phyloP scores from a whole-genome alignment of 2,113 vertebrate species.

The Gopherus flavomarginatus region DNA sequence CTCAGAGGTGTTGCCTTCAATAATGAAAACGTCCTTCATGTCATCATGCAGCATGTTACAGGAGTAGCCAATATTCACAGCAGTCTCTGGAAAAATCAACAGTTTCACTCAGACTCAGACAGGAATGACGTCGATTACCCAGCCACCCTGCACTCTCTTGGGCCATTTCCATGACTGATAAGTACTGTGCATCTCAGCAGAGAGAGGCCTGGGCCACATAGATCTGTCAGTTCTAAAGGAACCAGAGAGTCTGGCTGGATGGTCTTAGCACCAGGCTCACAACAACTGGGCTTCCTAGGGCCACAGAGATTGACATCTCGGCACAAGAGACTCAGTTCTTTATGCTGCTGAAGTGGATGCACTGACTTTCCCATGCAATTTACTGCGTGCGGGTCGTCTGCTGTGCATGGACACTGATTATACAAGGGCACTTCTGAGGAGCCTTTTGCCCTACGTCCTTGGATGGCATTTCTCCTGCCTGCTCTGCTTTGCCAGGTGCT shows the following conservation, averaged over 20 bases:
- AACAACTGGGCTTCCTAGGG: background rate
- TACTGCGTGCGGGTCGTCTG: background rate
- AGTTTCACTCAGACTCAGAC: background rate
- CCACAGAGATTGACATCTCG: background rate
- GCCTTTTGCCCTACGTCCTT: background rate
- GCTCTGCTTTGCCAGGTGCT: background rate
- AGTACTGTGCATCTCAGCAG: background rate
- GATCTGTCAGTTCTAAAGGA: background rate
- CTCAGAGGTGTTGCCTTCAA: conserved; percentile 81
- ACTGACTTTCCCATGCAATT: too few relatives aligned
- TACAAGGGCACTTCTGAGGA: background rate
- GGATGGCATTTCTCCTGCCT: background rate
- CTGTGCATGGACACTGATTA: background rate
- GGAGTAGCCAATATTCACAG: conserved; percentile 93
- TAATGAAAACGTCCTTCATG: conserved; percentile 88
- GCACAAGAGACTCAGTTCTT: background rate
- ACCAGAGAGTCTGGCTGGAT: background rate
- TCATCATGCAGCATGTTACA: conserved; percentile 91
- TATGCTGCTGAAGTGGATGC: background rate
- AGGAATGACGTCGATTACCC: background rate
- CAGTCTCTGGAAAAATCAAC: conserved; percentile 85
- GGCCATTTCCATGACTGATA: background rate
- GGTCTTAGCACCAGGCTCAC: background rate
- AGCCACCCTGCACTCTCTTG: background rate
- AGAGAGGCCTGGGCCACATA: background rate